Evolutionary conservation across 2,888 invertebrate species (phyloP).

Genomic region (Lepidocyrtoides sp.): DNA sequence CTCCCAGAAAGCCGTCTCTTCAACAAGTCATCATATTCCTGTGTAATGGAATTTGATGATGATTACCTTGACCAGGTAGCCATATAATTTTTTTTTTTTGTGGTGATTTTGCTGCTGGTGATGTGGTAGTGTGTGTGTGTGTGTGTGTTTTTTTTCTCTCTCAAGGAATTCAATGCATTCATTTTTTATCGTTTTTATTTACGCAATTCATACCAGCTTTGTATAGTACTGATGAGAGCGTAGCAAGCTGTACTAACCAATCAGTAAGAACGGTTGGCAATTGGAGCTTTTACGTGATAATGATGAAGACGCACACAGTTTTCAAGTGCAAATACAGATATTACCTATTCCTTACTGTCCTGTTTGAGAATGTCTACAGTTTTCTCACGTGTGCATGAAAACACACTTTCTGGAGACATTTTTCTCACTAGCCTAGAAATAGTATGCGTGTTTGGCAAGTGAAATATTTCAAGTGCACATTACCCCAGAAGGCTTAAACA

Average conservation of each 20-base stretch:
- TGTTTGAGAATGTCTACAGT: not conserved
- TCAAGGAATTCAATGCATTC: constrained; percentile 39
- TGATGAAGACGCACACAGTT: not conserved
- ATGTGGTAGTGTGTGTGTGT: constrained; percentile 4
- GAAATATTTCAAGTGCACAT: not conserved
- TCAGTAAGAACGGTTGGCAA: constrained; percentile 15
- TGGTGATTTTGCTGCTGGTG: constrained; percentile 50
- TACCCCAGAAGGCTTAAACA: not conserved
- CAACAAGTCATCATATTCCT: constrained; percentile 79
- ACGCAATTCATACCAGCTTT: constrained; percentile 25
- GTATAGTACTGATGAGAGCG: not conserved
- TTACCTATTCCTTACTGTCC: not conserved
- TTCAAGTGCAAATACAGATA: not conserved
- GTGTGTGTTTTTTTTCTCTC: constrained; percentile 11
- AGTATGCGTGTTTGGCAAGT: too few relatives aligned
- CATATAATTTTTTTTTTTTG: constrained; percentile 42
- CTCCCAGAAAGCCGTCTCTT: constrained; percentile 81
- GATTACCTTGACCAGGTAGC: constrained; percentile 80
- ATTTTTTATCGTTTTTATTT: too few relatives aligned
- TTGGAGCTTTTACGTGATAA: constrained; percentile 35
- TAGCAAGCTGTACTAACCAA: constrained; percentile 46
- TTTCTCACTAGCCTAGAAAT: not conserved
- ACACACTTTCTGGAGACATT: not conserved
- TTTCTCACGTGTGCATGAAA: not conserved
- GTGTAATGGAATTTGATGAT: constrained; percentile 80